These are phyloP conservation scores for Gnathochromis pfefferi DNA, from an alignment of 2,113 vertebrate genomes.

Conservation along the genomic window DNA sequence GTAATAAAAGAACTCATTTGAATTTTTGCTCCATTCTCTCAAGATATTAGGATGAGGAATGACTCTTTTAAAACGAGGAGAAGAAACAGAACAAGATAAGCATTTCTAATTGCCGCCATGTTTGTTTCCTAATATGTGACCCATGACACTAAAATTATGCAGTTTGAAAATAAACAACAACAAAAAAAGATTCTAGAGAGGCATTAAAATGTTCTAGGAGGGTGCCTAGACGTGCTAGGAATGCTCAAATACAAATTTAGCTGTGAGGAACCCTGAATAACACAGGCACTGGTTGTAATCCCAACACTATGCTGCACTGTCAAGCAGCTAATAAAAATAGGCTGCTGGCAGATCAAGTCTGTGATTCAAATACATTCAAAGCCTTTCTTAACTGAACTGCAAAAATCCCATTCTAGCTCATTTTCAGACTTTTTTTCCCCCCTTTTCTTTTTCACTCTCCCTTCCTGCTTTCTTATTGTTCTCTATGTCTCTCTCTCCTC, in stretches of 20 bases:
- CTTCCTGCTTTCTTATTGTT: slow-evolving; percentile 15
- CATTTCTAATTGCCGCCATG: slow-evolving; percentile 66
- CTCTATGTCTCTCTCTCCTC: slow-evolving; percentile 42
- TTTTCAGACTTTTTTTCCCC: slow-evolving; percentile 38
- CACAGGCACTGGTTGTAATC: slow-evolving; percentile 69
- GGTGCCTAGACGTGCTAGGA: slow-evolving; percentile 35
- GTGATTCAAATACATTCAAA: slow-evolving; percentile 70
- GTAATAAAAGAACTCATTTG: slow-evolving; percentile 72
- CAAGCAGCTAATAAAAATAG: slow-evolving; percentile 63
- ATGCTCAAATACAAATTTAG: slow-evolving; percentile 55
- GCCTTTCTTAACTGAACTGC: slow-evolving; percentile 60
- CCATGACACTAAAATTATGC: slow-evolving; percentile 54
- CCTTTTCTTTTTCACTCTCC: background rate
- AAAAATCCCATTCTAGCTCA: slow-evolving; percentile 59
- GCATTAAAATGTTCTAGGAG: slow-evolving; percentile 30
- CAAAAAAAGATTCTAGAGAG: slow-evolving; percentile 1
- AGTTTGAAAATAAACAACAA: slow-evolving; percentile 52
- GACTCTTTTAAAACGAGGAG: slow-evolving; percentile 36
- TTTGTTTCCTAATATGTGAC: slow-evolving; percentile 69
- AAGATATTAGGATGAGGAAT: slow-evolving; percentile 62
- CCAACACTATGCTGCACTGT: slow-evolving; percentile 62
- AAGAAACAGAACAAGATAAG: slow-evolving; percentile 48
- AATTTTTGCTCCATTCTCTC: slow-evolving; percentile 64
- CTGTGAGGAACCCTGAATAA: slow-evolving; percentile 59
- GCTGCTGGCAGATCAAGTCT: slow-evolving; percentile 75